Evolutionary conservation across 2,888 invertebrate species (phyloP).

Genomic region (Machimus rusticus): DNA sequence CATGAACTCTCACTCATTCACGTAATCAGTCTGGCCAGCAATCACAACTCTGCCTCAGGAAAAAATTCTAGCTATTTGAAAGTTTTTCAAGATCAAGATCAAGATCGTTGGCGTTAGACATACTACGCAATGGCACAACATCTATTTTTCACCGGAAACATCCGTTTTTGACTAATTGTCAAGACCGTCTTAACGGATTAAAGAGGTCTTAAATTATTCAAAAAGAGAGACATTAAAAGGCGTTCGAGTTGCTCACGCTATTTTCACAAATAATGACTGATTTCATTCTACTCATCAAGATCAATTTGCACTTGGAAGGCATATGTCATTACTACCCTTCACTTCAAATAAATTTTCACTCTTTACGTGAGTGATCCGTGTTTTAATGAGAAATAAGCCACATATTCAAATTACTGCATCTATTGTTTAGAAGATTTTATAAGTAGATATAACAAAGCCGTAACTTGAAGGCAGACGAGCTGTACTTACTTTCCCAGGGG

Average conservation of each 20-base stretch:
- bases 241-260: not conserved
- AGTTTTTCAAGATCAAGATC: not conserved
- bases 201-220: not conserved
- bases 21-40: not conserved
- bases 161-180: not conserved
- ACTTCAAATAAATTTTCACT: not conserved
- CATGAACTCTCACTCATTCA: not conserved
- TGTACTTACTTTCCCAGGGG: slow-evolving; percentile 40
- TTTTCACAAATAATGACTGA: not conserved
- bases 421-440: not conserved
- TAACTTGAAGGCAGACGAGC: not conserved
- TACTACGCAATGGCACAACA: not conserved
- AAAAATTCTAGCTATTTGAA: not conserved
- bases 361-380: not conserved
- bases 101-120: not conserved
- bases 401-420: not conserved
- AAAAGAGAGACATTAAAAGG: not conserved
- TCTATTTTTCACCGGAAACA: not conserved
- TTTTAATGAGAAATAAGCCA: not conserved
- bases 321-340: not conserved
- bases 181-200: not conserved
- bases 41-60: not conserved
- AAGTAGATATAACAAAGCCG: not conserved
- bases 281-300: not conserved
- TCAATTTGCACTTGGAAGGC: not conserved